phyloP scores from a whole-genome alignment of 2,797 vertebrate species.

The Telmatherina bonti region DNA sequence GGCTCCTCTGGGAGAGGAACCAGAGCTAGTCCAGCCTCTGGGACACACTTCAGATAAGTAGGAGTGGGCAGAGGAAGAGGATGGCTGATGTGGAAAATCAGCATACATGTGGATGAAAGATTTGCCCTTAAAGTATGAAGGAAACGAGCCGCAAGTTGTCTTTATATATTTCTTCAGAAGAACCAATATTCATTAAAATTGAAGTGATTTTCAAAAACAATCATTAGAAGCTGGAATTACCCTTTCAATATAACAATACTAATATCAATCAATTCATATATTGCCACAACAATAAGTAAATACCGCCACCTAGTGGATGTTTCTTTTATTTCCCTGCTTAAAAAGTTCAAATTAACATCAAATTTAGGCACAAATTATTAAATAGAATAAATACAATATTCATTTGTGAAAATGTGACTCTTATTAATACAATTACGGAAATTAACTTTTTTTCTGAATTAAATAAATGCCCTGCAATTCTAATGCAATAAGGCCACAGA shows the following conservation, averaged over 20 bases:
- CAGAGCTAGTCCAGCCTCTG: conserved; percentile 77
- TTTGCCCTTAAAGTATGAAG: conserved; percentile 24
- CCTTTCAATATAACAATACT: background rate
- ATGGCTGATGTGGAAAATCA: conserved; percentile 62
- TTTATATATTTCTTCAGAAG: background rate
- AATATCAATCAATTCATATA: no score
- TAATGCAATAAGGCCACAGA: background rate
- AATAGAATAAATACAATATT: background rate
- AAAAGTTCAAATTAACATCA: background rate
- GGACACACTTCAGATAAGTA: conserved; percentile 67
- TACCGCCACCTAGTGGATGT: conserved; percentile 57
- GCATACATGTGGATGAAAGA: conserved; percentile 33
- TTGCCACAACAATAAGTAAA: background rate
- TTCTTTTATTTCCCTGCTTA: background rate
- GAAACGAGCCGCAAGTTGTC: background rate
- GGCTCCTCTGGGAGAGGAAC: conserved; percentile 79
- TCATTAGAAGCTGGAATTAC: background rate
- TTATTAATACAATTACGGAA: background rate
- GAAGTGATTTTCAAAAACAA: conserved; percentile 3
- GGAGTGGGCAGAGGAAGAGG: conserved; percentile 57
- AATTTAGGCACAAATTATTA: conserved; percentile 5
- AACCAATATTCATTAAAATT: background rate
- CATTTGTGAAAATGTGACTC: background rate
- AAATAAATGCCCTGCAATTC: background rate
- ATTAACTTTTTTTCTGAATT: background rate